Conservation (phyloP, 2,797 vertebrate species). For the Falco naumanni region DNA sequence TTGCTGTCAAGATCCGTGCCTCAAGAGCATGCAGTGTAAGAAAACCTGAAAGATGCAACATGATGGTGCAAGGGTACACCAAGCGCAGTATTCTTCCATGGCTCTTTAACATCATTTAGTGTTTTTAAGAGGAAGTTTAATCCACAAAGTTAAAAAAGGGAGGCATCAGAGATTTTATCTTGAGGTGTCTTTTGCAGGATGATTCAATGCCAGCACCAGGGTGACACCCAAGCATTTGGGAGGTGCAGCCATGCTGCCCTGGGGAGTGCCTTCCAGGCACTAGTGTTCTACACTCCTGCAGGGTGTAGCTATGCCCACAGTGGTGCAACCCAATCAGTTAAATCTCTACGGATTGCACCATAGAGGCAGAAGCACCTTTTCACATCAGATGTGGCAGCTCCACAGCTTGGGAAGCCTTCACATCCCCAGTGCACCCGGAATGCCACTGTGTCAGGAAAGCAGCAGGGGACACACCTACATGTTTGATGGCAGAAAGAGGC, state of each 20-base stretch:
- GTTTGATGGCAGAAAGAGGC: accelerated
- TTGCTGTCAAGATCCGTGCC: background rate
- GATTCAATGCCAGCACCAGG: accelerated
- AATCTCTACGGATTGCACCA: accelerated
- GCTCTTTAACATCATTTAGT: background rate
- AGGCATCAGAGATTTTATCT: background rate
- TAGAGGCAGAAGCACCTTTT: background rate
- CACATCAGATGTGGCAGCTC: background rate
- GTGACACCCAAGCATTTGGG: background rate
- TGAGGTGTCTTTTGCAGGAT: background rate
- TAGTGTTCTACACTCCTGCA: background rate
- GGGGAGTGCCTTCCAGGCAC: background rate
- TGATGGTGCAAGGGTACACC: background rate
- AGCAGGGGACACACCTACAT: background rate
- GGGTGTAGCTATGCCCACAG: background rate
- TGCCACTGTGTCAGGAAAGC: background rate
- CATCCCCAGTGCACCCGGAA: accelerated
- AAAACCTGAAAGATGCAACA: background rate
- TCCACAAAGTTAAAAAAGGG: background rate
- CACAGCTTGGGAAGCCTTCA: background rate
- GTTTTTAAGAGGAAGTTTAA: background rate
- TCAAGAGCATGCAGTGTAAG: accelerated
- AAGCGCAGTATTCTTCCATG: accelerated
- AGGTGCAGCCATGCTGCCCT: background rate
- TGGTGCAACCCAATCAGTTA: accelerated